Percentiles rank a stretch among this genome's conserved stretches.
phyloP scores from a whole-genome alignment of 2,797 vertebrate species.

The Phoxinus dragarum region DNA sequence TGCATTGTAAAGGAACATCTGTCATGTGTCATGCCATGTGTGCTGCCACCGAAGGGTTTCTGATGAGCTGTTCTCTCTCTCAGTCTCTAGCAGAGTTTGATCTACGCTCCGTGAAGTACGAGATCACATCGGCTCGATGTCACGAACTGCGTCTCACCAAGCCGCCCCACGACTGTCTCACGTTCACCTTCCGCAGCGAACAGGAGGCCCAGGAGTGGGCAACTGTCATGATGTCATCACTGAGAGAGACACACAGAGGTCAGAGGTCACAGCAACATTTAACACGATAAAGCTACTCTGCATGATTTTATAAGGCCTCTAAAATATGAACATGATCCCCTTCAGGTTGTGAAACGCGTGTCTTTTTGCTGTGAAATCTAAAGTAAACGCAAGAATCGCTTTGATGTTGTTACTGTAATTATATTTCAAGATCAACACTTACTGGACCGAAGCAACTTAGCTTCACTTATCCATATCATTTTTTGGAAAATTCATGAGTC shows the following conservation, averaged over 20 bases:
- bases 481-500: too few relatives aligned
- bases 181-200: slow-evolving; percentile 86
- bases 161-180: slow-evolving; percentile 79
- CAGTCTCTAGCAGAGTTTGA: slow-evolving; percentile 86
- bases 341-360: too few relatives aligned
- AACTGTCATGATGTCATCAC: slow-evolving; percentile 86
- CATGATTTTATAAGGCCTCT: background rate
- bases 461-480: background rate
- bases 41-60: background rate
- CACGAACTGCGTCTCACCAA: slow-evolving; percentile 83
- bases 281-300: background rate
- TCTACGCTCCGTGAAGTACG: slow-evolving; percentile 83
- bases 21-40: background rate
- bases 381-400: background rate
- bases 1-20: background rate
- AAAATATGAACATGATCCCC: background rate
- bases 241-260: slow-evolving; percentile 87
- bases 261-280: slow-evolving; percentile 20
- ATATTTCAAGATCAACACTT: background rate
- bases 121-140: slow-evolving; percentile 78
- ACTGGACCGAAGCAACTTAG: background rate
- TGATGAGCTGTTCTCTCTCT: slow-evolving; percentile 3
- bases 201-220: slow-evolving; percentile 92
- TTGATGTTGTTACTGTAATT: too few relatives aligned
- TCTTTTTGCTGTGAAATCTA: background rate